Conservation (phyloP, 1,140 invertebrate genomes). For the Drosophila orosa region DNA sequence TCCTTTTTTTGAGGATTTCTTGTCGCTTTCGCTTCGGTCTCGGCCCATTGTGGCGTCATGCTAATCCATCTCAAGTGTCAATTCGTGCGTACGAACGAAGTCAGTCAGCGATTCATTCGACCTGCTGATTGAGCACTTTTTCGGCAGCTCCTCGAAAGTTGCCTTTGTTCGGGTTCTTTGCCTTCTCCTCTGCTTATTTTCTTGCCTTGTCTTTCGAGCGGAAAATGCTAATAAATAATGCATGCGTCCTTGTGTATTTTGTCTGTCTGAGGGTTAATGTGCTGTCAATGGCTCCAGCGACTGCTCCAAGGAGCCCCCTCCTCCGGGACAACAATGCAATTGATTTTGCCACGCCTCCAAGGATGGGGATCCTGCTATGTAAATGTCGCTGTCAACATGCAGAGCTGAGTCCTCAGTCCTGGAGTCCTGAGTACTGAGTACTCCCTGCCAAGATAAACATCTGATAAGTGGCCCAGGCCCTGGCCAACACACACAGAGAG, state of each 20-base stretch:
- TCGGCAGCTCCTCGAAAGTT: conserved; percentile 33
- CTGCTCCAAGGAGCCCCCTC: background rate
- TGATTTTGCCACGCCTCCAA: conserved; percentile 60
- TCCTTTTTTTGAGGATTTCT: background rate
- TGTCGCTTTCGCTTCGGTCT: conserved; percentile 11
- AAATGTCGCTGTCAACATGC: conserved; percentile 74
- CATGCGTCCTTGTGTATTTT: conserved; percentile 75
- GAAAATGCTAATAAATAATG: conserved; percentile 80
- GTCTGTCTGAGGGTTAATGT: conserved; percentile 68
- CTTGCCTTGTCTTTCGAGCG: conserved; percentile 54
- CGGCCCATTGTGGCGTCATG: conserved; percentile 54
- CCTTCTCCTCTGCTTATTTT: conserved; percentile 8
- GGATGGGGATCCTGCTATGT: conserved; percentile 49
- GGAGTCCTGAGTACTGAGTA: conserved; percentile 43
- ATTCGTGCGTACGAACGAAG: conserved; percentile 71
- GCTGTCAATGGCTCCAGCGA: conserved; percentile 62
- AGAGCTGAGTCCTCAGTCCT: conserved; percentile 23
- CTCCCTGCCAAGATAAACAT: conserved; percentile 72
- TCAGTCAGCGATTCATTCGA: conserved; percentile 73
- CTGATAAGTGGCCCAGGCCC: conserved; percentile 60
- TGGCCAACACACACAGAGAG: conserved; percentile 33
- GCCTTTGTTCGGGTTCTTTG: conserved; percentile 28
- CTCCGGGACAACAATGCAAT: conserved; percentile 66
- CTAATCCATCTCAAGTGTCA: conserved; percentile 80
- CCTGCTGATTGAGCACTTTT: conserved; percentile 76